Evolutionary conservation across 53 echinoderm and acorn worm species (phyloP), one percentile per base, ranked within the genome.

Genomic region (Paracentrotus lividus): DNA sequence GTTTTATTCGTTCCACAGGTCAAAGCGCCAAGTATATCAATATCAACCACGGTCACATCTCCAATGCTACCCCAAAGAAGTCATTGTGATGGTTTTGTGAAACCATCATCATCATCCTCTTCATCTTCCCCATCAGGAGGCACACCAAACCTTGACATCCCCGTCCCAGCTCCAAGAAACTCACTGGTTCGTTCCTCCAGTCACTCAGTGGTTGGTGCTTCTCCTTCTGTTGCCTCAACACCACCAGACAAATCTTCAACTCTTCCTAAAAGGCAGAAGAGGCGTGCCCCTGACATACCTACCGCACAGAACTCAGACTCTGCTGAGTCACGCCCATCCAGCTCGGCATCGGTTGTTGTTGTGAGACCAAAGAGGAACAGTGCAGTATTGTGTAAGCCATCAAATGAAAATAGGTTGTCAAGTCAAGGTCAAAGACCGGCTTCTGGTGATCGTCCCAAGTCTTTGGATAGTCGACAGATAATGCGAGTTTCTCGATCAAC

Each of bases 221-320:
- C 89, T 47, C 57, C 89, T 42, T n/a, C 45, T 14, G 40, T 60
- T 16, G 33, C 88, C 33, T 14, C 52, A 21, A 24, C 53, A 89
- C 64, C 89, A 34, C 43, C 24, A 44, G 89, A 42, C 4, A 64
- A 72, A 13, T 68, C 90, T 31, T 90, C 72, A 15, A 90, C 90
- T 29, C 49, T 90, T 29, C 90, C 90, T 0, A 68, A 90, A 45
- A 68, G 72, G 1, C 3, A 90, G 44, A 90, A 90, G 90, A 68
- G 90, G 33, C 90, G 90, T 51, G 90, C 90, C 29, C 90, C 90
- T 16, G 90, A 72, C 54, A 72, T 90, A 29, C 90, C 89, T 26
- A 64, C 42, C 3, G 43, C 60, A 8, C 43, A 89, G 89, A 42
- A 12, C 38, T 64, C 66, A 24, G 26, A 20, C 0, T 2, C 60